phyloP scores from a whole-genome alignment of 2,888 invertebrate species.

The Steromphala cineraria region DNA sequence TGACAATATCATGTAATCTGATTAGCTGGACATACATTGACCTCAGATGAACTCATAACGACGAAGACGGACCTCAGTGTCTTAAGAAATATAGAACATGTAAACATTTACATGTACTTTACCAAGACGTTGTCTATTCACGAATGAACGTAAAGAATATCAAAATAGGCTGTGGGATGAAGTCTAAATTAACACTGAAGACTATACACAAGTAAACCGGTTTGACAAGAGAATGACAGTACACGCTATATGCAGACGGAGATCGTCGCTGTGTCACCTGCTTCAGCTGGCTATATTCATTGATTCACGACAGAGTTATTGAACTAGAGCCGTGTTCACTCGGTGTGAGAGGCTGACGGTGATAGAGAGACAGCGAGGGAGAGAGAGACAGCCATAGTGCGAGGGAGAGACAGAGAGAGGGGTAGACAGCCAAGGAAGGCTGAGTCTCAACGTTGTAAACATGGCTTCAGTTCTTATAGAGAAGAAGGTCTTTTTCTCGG shows the following conservation, averaged over 20 bases:
- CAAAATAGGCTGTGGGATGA: background rate
- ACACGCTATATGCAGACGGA: background rate
- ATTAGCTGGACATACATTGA: background rate
- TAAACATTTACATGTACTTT: background rate
- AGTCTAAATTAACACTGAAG: background rate
- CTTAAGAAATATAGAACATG: background rate
- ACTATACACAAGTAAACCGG: conserved; percentile 12
- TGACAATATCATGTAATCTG: background rate
- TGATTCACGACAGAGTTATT: background rate
- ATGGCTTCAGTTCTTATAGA: conserved; percentile 30
- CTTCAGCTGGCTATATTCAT: conserved; percentile 1
- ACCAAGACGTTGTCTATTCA: background rate
- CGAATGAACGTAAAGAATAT: background rate
- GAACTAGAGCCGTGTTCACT: background rate
- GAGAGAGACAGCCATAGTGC: background rate
- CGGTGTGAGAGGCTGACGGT: background rate
- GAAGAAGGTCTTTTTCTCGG: conserved; percentile 28
- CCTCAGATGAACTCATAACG: background rate
- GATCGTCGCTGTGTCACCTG: background rate
- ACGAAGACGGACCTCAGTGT: background rate
- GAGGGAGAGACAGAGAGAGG: background rate
- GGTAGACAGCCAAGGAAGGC: background rate
- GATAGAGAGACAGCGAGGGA: background rate
- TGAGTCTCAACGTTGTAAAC: background rate
- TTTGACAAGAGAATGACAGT: background rate